A percentile compares a stretch with the other conserved stretches of the same genome.
Conservation (phyloP, 2,888 invertebrate species). For the Drosophila colorata region DNA sequence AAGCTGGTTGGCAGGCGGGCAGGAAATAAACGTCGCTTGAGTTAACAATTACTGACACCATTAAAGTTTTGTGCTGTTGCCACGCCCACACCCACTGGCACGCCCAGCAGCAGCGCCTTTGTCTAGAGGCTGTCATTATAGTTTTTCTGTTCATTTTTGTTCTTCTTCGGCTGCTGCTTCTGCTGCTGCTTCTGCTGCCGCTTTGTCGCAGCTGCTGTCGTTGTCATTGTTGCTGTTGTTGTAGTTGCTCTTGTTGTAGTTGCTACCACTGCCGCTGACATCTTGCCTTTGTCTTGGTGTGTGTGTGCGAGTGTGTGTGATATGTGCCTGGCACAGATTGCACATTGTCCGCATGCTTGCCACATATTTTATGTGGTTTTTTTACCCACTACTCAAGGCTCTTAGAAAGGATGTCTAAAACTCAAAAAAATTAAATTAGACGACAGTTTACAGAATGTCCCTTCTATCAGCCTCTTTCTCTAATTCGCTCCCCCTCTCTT, state of each 20-base stretch:
- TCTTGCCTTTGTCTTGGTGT: slow-evolving; percentile 43
- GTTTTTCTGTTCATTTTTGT: slow-evolving; percentile 50
- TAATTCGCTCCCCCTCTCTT: neutral
- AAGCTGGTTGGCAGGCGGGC: slow-evolving; percentile 34
- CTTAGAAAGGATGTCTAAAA: slow-evolving; percentile 15
- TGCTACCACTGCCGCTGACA: slow-evolving; percentile 50
- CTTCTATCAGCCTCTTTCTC: neutral
- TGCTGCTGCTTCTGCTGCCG: slow-evolving; percentile 12
- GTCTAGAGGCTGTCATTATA: slow-evolving; percentile 67
- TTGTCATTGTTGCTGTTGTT: slow-evolving; percentile 46
- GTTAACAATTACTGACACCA: slow-evolving; percentile 83
- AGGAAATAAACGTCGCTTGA: slow-evolving; percentile 80
- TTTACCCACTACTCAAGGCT: slow-evolving; percentile 18
- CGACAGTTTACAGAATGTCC: neutral
- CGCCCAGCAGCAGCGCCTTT: slow-evolving; percentile 41
- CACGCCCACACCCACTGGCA: slow-evolving; percentile 33
- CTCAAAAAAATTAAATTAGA: neutral
- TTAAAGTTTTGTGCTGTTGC: slow-evolving; percentile 67
- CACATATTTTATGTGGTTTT: slow-evolving; percentile 52
- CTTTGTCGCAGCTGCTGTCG: slow-evolving; percentile 38
- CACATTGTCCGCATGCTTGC: slow-evolving; percentile 67
- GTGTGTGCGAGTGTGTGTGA: slow-evolving; percentile 45
- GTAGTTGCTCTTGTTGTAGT: slow-evolving; percentile 15
- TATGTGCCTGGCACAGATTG: slow-evolving; percentile 78
- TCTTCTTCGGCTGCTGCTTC: slow-evolving; percentile 3